These are phyloP conservation scores for Anastrepha obliqua DNA, from an alignment of 1,140 invertebrate species.

Conservation along the genomic window DNA sequence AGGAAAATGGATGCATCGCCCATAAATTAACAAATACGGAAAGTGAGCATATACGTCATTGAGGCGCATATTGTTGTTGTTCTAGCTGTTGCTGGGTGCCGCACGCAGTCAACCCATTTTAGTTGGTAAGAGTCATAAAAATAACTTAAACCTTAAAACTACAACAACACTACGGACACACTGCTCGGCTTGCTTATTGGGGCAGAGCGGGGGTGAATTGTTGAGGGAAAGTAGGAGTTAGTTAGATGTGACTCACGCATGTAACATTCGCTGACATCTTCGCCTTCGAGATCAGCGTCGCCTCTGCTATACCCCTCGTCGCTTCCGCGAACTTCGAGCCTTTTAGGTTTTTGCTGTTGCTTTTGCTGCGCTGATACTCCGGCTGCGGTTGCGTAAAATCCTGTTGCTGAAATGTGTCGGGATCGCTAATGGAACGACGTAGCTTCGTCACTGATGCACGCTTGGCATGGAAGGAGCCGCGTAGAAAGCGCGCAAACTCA, in stretches of 20 bases:
- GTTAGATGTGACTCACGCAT: constrained; percentile 71
- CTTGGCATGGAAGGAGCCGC: constrained; percentile 70
- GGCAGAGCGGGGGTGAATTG: neutral
- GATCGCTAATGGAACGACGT: constrained; percentile 70
- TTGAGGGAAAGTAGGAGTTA: neutral
- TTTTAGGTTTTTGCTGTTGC: constrained; percentile 32
- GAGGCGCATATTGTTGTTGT: neutral
- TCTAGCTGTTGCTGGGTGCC: too few relatives aligned
- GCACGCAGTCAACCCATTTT: constrained; percentile 2
- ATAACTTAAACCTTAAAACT: constrained; percentile 20
- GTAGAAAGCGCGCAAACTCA: constrained; percentile 68
- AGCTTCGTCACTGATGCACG: constrained; percentile 67
- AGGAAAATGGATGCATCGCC: neutral
- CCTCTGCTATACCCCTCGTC: constrained; percentile 55
- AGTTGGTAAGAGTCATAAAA: neutral
- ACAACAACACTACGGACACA: neutral
- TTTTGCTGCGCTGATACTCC: neutral
- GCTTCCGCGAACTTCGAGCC: constrained; percentile 60
- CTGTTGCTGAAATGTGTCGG: constrained; percentile 68
- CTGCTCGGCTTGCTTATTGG: neutral
- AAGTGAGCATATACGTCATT: neutral
- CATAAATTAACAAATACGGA: neutral
- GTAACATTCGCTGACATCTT: constrained; percentile 56
- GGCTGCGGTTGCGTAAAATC: constrained; percentile 65
- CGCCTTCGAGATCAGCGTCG: neutral